Evolutionary conservation across 2,797 vertebrate genomes (phyloP).

Genomic region (Antennarius maculatus): DNA sequence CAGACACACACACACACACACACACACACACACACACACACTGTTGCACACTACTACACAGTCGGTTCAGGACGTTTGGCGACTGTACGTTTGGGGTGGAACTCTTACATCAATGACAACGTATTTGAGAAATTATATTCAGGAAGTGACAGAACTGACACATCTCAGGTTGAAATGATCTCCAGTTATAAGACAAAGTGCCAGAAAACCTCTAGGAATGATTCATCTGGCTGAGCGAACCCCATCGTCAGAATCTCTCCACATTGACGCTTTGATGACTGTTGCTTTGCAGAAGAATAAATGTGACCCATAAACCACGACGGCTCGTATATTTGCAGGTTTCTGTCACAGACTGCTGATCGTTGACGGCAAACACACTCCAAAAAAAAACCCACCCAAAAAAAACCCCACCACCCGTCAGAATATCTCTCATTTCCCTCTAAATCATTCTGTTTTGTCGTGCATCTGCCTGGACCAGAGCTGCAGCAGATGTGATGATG

Average conservation of each 20-base stretch:
- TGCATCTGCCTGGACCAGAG: constrained; percentile 62
- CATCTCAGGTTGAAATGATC: constrained; percentile 27
- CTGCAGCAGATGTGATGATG: constrained; percentile 60
- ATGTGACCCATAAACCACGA: constrained; percentile 57
- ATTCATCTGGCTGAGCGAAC: constrained; percentile 48
- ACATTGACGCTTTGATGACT: constrained; percentile 70
- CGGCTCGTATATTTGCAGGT: constrained; percentile 54
- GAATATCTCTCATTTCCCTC: constrained; percentile 64
- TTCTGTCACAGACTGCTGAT: constrained; percentile 65
- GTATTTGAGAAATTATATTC: constrained; percentile 12
- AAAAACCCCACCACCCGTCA: constrained; percentile 57
- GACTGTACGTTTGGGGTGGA: constrained; percentile 1
- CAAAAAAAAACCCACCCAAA: constrained; percentile 58
- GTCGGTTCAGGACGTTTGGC: no score
- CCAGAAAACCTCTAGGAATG: constrained; percentile 43
- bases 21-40: no score
- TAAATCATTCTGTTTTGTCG: constrained; percentile 64
- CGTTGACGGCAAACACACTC: constrained; percentile 52
- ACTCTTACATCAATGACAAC: no score
- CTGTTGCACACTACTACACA: no score
- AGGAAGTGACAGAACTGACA: constrained; percentile 15
- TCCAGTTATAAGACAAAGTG: constrained; percentile 32
- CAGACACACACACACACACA: no score
- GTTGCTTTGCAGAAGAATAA: constrained; percentile 52
- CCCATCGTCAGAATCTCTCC: constrained; percentile 36